These are phyloP conservation scores for Pangasius macronema DNA, from an alignment of 2,797 vertebrate species.

Conservation along the genomic window DNA sequence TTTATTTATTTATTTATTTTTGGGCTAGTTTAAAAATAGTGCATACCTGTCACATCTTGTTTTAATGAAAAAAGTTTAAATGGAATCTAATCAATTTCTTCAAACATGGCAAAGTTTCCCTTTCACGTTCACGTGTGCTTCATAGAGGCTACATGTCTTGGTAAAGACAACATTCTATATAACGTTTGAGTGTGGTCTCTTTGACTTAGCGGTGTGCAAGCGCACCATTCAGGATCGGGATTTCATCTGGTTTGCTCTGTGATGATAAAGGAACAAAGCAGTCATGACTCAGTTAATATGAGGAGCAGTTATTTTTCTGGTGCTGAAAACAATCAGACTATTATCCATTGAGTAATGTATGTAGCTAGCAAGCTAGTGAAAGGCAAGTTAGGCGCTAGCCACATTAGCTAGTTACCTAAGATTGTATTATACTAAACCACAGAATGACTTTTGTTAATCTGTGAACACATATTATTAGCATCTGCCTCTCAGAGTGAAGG, in stretches of 20 bases:
- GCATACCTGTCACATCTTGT: not conserved
- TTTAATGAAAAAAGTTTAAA: not conserved
- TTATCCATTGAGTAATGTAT: not conserved
- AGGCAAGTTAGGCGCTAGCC: not conserved
- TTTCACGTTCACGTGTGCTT: too few relatives aligned
- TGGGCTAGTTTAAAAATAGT: not conserved
- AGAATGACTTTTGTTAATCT: not conserved
- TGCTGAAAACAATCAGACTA: not conserved
- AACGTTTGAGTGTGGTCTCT: too few relatives aligned
- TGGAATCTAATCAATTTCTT: not conserved
- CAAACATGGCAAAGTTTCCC: not conserved
- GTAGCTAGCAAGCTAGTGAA: not conserved
- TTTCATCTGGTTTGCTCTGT: not conserved
- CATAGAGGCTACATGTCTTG: too few relatives aligned
- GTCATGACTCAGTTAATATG: not conserved
- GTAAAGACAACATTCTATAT: too few relatives aligned
- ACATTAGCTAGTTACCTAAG: too few relatives aligned
- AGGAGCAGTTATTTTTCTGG: not conserved
- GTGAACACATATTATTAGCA: not conserved
- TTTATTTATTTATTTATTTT: not conserved
- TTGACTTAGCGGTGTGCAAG: not conserved
- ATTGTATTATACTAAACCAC: not conserved
- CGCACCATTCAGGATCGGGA: not conserved
- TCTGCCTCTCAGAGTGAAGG: not conserved
- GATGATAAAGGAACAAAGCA: not conserved